phyloP scores from a whole-genome alignment of 2,797 vertebrate species.

The Rhynchotus rufescens region DNA sequence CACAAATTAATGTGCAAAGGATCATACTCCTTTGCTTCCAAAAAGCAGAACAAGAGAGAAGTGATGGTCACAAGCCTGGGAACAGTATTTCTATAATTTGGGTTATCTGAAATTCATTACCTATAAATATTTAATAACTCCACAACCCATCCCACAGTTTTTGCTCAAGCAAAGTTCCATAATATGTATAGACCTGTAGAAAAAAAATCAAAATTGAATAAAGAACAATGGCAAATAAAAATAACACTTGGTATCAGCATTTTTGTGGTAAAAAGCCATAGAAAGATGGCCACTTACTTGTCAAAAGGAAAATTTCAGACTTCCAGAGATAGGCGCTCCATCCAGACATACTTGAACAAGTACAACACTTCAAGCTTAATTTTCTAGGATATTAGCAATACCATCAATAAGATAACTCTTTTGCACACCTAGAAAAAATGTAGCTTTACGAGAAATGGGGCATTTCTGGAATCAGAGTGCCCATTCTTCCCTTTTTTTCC shows the following conservation, averaged over 20 bases:
- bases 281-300: background rate
- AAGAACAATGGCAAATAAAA: background rate
- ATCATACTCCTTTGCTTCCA: constrained; percentile 2
- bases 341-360: constrained; percentile 15
- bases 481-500: background rate
- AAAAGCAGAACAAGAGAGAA: background rate
- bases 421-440: background rate
- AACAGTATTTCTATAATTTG: constrained; percentile 36
- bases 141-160: background rate
- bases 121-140: constrained; percentile 32
- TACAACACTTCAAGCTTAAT: background rate
- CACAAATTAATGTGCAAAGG: constrained; percentile 26
- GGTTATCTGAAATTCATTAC: constrained; percentile 40
- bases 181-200: background rate
- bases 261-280: background rate
- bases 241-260: background rate
- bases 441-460: background rate
- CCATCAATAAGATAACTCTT: background rate
- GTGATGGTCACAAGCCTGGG: background rate
- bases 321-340: background rate
- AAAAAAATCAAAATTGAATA: background rate
- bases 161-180: background rate
- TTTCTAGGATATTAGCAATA: background rate
- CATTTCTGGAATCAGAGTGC: background rate
- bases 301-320: constrained; percentile 1